These are phyloP conservation scores for Leptinotarsa rubiginosa DNA, from an alignment of 2,888 invertebrate species.

Conservation along the genomic window DNA sequence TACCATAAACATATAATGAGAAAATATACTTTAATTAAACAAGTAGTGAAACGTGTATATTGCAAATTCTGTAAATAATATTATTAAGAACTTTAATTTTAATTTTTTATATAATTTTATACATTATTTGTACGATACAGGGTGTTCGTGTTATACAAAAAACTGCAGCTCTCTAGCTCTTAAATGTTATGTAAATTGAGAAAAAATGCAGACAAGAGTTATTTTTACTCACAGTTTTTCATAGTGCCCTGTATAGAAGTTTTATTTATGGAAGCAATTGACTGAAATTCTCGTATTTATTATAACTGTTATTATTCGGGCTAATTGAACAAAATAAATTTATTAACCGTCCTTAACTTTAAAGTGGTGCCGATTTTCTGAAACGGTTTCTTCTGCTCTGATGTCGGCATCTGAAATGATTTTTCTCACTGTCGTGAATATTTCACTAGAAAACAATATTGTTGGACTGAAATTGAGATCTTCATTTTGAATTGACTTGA, in stretches of 20 bases:
- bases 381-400: conserved; percentile 19
- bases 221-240: conserved; percentile 39
- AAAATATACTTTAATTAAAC: conserved; percentile 50
- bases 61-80: conserved; percentile 55
- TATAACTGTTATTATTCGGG: conserved; percentile 46
- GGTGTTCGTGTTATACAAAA: conserved; percentile 52
- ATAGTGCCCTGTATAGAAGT: conserved; percentile 51
- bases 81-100: conserved; percentile 56
- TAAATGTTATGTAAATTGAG: conserved; percentile 44
- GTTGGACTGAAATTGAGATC: too few relatives aligned
- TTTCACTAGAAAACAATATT: background rate
- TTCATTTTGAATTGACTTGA: too few relatives aligned
- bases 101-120: conserved; percentile 59
- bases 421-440: conserved; percentile 16
- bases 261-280: conserved; percentile 52
- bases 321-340: conserved; percentile 49
- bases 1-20: conserved; percentile 46
- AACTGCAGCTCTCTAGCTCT: conserved; percentile 52
- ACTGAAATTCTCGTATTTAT: conserved; percentile 53
- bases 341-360: conserved; percentile 52
- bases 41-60: conserved; percentile 51
- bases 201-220: conserved; percentile 28
- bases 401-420: conserved; percentile 16
- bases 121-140: conserved; percentile 59
- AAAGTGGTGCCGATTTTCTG: conserved; percentile 27